Evolutionary conservation across 2,797 vertebrate species (phyloP).

Genomic region (Acanthiza pusilla): DNA sequence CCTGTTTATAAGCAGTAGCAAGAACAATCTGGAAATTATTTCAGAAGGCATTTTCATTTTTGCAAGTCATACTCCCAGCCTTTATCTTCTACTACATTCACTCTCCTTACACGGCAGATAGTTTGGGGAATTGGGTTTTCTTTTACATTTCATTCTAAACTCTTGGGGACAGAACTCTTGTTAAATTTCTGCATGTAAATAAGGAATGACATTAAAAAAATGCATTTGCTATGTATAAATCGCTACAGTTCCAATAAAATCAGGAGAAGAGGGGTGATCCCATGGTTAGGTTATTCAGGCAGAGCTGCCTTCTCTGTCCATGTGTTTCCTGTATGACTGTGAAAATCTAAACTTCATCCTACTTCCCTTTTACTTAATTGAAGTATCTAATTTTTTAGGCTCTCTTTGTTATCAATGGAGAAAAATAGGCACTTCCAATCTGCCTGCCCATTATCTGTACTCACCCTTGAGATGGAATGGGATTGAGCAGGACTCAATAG

Average conservation of each 20-base stretch:
- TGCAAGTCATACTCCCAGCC: neutral
- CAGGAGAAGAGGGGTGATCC: neutral
- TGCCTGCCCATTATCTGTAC: neutral
- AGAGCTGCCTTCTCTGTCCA: neutral
- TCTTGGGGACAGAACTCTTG: neutral
- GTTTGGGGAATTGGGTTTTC: neutral
- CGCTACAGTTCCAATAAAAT: neutral
- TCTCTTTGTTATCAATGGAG: neutral
- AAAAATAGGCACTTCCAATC: neutral
- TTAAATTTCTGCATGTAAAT: neutral
- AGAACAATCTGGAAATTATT: constrained; percentile 40
- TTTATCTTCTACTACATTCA: neutral
- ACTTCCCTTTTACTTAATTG: neutral
- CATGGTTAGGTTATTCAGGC: neutral
- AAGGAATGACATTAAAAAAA: neutral
- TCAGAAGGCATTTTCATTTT: constrained; percentile 38
- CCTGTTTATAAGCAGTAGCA: constrained; percentile 40
- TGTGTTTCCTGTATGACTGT: neutral
- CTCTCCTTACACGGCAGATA: neutral
- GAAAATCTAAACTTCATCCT: neutral
- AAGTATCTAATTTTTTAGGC: neutral
- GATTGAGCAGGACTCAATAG: neutral
- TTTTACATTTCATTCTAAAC: neutral
- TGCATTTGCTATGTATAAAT: neutral
- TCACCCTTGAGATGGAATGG: neutral